Base-by-base conservation (phyloP, 1,140 invertebrate species). In the Trichonephila clavipes region DNA sequence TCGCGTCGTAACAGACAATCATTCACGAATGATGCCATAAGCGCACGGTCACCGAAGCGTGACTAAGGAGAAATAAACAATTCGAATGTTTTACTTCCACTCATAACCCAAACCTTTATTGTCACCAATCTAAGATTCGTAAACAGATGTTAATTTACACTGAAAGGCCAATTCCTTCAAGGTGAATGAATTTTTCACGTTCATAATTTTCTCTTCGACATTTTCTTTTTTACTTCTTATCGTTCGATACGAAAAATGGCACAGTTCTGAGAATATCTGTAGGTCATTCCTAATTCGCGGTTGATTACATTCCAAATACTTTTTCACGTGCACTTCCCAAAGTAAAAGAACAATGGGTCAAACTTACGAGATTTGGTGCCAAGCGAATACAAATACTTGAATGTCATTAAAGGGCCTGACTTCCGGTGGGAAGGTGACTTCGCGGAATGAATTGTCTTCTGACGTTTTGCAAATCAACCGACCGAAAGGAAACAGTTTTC, bases 341-440 rank as follows among this genome's bases (percentile, higher is more conserved):
- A 12, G 4, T 7, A 12, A n/a, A 86, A 82, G 89, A 90, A 88
- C 92, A 93, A 88, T 93, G 72, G 77, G 34, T 34, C 40, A 58
- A 24, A 40, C 28, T 12, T 40, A 28, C 58, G 34, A 40, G 40
- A 40, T 72, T 86, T 62, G 58, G 91, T 92, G 40, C 91, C 91
- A 92, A 59, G 28, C 81, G 51, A 72, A 40, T 58, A 62, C 92
- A 81, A 44, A 90, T 82, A 90, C 89, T 21, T 85, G 83, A 85
- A 85, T 51, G 88, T n/a, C 69, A 81, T 62, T 61, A 81, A 59
- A 82, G 86, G 28, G 44, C 82, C 92, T 69, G 6, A 93, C 86
- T 93, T 93, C 92, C 92, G 85, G 24, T 51, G 82, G 21, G 64
- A 83, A 91, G 83, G 92, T 88, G 86, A 93, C 85, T 93, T 59